Percentiles rank a stretch among this genome's conserved stretches.
phyloP scores from a whole-genome alignment of 2,113 vertebrate species.

The Fregetta grallaria region DNA sequence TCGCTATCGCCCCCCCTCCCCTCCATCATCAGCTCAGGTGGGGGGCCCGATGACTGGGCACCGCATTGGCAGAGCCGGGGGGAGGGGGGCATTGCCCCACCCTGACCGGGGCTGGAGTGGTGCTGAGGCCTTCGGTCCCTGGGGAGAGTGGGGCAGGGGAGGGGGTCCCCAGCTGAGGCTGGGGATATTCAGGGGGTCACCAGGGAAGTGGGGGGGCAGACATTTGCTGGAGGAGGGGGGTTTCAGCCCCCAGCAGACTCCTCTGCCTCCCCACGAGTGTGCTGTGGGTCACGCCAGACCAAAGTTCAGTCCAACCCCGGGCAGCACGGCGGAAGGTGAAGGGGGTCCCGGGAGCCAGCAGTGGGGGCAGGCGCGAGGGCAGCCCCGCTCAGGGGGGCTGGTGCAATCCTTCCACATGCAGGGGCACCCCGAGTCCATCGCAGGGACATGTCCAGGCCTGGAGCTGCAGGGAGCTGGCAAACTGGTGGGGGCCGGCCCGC shows the following conservation, averaged over 20 bases:
- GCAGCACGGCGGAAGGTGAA: background rate
- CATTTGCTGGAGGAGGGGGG: background rate
- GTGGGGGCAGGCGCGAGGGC: background rate
- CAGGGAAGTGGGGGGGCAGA: background rate
- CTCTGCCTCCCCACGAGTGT: background rate
- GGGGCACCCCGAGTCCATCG: background rate
- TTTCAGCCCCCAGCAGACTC: background rate
- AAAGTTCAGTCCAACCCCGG: background rate
- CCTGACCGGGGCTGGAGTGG: background rate
- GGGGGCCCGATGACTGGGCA: background rate
- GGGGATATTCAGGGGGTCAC: background rate
- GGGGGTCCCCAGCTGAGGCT: too few relatives aligned
- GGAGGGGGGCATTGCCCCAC: too few relatives aligned
- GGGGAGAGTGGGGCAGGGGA: background rate
- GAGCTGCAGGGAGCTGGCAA: background rate
- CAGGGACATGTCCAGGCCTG: background rate
- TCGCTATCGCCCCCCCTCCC: background rate
- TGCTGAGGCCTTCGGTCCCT: background rate
- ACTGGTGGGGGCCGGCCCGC: rapidly evolving
- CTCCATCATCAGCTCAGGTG: background rate
- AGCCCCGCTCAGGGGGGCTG: background rate
- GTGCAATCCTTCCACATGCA: rapidly evolving
- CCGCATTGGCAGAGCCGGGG: background rate
- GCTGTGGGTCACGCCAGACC: background rate
- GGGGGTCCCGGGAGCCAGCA: too few relatives aligned